Base-by-base conservation (phyloP, 2,113 vertebrate species). In the Daphoenositta chrysoptera region DNA sequence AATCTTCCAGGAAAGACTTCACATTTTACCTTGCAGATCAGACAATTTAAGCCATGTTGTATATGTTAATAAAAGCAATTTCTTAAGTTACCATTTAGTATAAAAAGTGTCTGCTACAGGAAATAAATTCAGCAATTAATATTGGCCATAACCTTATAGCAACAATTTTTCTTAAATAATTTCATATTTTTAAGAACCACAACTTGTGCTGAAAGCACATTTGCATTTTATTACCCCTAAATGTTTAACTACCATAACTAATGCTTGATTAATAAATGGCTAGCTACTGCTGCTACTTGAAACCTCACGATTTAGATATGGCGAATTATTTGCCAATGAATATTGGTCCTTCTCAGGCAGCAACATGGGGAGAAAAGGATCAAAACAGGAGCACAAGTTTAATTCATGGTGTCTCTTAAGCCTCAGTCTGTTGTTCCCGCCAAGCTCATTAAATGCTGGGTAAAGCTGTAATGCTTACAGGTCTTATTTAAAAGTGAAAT, bases 121-220 rank as follows among this genome's bases (percentile, higher is more conserved):
- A 97, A 96, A 97, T 98, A 98, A 98, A 98, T 97, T 61, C 96
- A 85, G 93, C 84, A 72, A 98, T 98, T 98, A 98, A 98, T 98
- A 98, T 98, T 98, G 97, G 94, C 97, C 95, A 86, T 96, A 94
- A 97, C 71, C 94, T 91, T 65, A 89, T 92, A 85, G 77, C 97
- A 97, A 97, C 93, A 69, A 64, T 97, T 96, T 97, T 96, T 98
- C 97, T 96, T 93, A 92, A 88, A 73, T 60, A 96, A 95, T 87
- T 96, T 96, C 87, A 79, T 96, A 76, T 72, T 95, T 98, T 98
- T 95, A 90, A 97, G 89, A 94, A 87, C 44, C 63, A 56, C 72
- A 88, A 94, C 73, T 23, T 86, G 66, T 85, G 95, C 89, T 95
- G 77, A 93, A 97, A 96, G 73, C 90, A 94, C 96, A 96, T 96